Base-by-base conservation (phyloP, 2,888 invertebrate genomes). In the Parelbella ahira region DNA sequence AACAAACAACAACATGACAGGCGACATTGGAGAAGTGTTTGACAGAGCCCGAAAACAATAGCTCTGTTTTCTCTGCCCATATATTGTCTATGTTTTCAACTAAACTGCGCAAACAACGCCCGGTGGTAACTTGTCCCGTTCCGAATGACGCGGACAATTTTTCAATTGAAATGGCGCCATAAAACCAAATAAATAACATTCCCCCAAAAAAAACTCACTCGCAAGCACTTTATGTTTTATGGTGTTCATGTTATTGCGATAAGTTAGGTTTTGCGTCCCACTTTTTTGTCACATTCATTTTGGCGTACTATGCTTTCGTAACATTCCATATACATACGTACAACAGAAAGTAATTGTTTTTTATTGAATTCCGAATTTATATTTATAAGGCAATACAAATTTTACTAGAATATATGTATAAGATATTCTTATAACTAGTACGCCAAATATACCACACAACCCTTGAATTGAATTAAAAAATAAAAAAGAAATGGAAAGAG, bases 141-240 rank as follows among this genome's bases (percentile, higher is more conserved):
- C 8, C 11, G 20, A 30, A 29, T 38, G 15, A 24, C 38, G 24
- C 30, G 21, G 21, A 24, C 38, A 30, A 30, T 29, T 29, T 37
- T 37, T 23, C 28, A 33, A 33, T 33, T 33, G 33, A 23, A 32
- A 33, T 33, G 23, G 33, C 23, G 8, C 15, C 10, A 24, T 34
- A 34, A 34, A 34, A 34, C 13, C 13, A 24, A 34, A 34, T 34
- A 34, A 24, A 34, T 23, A 6, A 23, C 13, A 34, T 24, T 24
- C 24, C 6, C 24, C 11, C 13, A 29, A 20, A 30, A 13, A 34
- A n/a, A n/a, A n/a, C n/a, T n/a, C 11, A 7, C 13, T 34, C 13
- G 34, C 23, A 13, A 34, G 15, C 13, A n/a, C 15, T 34, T 13
- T 4, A 24, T 34, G 23, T 23, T 34, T 34, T 34, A 34, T 34